Percentiles rank a stretch among this genome's conserved stretches.
Evolutionary conservation across 2,797 vertebrate species (phyloP).

Genomic region (Sebastolobus altivelis): DNA sequence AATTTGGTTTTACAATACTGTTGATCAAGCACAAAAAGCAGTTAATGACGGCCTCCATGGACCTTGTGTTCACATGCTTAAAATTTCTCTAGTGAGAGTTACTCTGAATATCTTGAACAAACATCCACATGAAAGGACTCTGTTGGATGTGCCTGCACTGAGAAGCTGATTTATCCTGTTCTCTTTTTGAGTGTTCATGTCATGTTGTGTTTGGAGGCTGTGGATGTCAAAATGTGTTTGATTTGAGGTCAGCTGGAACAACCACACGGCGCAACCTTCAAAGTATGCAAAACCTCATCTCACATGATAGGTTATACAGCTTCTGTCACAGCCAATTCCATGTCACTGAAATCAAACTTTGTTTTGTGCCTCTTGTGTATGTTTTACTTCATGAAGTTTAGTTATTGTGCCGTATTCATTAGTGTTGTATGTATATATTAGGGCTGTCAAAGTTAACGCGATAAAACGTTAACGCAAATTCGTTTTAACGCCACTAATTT

Average conservation of each 20-base stretch:
- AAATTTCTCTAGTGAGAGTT: conserved; percentile 20
- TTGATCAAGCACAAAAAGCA: conserved; percentile 56
- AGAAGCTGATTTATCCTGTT: conserved; percentile 8
- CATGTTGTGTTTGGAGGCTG: conserved; percentile 28
- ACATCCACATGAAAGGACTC: not conserved
- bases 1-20: conserved; percentile 67
- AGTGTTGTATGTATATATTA: not conserved
- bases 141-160: conserved; percentile 1
- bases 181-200: conserved; percentile 1
- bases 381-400: conserved; percentile 2
- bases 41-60: conserved; percentile 17
- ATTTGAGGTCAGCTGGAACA: conserved; percentile 43
- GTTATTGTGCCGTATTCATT: not conserved
- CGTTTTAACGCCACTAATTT: too few relatives aligned
- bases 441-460: too few relatives aligned
- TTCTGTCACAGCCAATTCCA: conserved; percentile 16
- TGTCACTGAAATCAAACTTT: conserved; percentile 7
- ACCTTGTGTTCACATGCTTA: conserved; percentile 14
- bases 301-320: conserved; percentile 15
- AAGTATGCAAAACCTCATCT: conserved; percentile 42
- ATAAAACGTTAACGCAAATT: too few relatives aligned
- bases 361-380: conserved; percentile 1
- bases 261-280: conserved; percentile 13
- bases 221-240: conserved; percentile 34
- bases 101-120: conserved; percentile 21